Percentiles rank a stretch among this genome's conserved stretches.
Conservation (phyloP, 2,113 vertebrate species). For the Delphinus delphis region DNA sequence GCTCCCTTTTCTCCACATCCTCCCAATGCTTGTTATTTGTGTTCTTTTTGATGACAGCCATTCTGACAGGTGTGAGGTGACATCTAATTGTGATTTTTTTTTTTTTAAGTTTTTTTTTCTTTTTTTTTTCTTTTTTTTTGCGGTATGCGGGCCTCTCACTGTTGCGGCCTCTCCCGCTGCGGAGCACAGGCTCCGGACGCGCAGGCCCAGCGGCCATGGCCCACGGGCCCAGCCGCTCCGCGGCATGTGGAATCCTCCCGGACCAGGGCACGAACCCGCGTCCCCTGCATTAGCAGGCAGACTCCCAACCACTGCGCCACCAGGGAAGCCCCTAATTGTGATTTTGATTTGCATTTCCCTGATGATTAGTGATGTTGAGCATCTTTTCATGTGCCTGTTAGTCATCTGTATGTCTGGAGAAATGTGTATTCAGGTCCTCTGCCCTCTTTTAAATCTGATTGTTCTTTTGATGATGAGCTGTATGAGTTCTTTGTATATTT, state of each 20-base stretch:
- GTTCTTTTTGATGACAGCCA: neutral
- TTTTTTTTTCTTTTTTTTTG: too few species aligned
- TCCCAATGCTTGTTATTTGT: neutral
- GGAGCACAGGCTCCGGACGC: too few species aligned
- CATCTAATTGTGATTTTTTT: neutral
- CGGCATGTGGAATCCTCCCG: too few species aligned
- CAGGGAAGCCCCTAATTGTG: neutral
- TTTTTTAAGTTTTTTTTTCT: too few species aligned
- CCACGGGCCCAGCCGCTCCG: too few species aligned
- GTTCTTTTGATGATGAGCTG: neutral
- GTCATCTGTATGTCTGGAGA: neutral
- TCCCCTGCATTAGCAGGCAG: too few species aligned
- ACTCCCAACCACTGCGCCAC: too few species aligned
- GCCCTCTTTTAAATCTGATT: neutral
- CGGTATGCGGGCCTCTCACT: too few species aligned
- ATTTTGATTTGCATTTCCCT: neutral
- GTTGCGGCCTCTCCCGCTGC: too few species aligned
- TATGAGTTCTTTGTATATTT: neutral
- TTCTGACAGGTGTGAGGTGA: neutral
- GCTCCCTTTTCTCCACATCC: neutral
- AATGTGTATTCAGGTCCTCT: neutral
- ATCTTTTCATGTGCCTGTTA: neutral
- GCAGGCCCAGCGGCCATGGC: too few species aligned
- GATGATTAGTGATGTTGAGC: neutral
- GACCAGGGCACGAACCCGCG: too few species aligned